Percentiles rank a stretch among this genome's conserved stretches.
These are phyloP conservation scores for Barbus barbus DNA, from an alignment of 2,113 vertebrate species.

Conservation along the genomic window DNA sequence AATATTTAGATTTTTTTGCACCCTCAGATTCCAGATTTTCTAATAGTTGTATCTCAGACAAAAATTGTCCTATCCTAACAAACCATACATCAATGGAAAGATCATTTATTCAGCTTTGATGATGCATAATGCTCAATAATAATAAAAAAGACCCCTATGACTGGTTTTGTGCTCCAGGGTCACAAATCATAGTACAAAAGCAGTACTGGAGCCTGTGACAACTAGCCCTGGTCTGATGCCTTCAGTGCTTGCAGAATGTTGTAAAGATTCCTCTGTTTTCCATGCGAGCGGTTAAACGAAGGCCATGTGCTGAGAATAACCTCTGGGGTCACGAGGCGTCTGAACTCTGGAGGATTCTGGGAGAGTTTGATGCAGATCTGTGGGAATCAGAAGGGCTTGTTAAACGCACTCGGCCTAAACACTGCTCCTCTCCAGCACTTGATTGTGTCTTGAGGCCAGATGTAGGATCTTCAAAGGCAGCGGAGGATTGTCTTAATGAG, in stretches of 20 bases:
- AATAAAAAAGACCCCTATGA: no score
- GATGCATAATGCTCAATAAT: no score
- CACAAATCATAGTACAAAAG: background rate
- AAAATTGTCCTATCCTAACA: no score
- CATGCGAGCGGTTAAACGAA: background rate
- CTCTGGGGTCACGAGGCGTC: background rate
- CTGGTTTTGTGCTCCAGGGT: no score
- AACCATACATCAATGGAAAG: no score
- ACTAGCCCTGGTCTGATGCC: background rate
- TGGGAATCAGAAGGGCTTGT: constrained; percentile 47
- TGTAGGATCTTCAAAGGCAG: constrained; percentile 24
- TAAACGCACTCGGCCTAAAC: no score
- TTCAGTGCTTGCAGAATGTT: background rate
- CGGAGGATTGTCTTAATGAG: constrained; percentile 32
- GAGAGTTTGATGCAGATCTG: constrained; percentile 16
- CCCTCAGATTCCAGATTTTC: no score
- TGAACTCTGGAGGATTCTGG: background rate
- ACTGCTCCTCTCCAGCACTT: background rate
- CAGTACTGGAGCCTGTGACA: background rate
- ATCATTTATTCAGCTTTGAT: no score
- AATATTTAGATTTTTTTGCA: no score
- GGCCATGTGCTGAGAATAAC: background rate
- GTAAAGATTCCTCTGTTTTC: background rate
- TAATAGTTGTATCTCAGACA: no score
- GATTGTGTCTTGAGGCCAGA: constrained; percentile 42